phyloP scores from a whole-genome alignment of 1,140 invertebrate genomes.

The Cecropterus lyciades region DNA sequence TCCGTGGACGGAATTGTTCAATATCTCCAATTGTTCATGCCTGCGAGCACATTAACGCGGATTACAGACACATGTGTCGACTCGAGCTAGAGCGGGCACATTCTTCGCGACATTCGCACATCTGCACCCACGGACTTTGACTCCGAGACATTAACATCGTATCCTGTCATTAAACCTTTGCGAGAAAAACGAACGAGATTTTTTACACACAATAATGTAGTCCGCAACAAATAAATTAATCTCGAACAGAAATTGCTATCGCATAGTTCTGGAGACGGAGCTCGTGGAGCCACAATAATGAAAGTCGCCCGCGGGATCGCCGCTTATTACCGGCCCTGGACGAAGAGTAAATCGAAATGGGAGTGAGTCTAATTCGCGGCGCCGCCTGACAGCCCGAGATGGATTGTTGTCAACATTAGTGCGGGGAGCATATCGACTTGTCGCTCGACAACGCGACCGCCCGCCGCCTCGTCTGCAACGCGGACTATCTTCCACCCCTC shows the following conservation, averaged over 20 bases:
- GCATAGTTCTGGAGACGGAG: slow-evolving; percentile 58
- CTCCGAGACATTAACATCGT: slow-evolving; percentile 64
- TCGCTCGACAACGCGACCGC: slow-evolving; percentile 51
- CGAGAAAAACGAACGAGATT: slow-evolving; percentile 64
- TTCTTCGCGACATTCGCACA: slow-evolving; percentile 66
- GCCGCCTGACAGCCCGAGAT: slow-evolving; percentile 77
- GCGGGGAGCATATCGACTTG: slow-evolving; percentile 77
- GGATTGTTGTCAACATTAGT: slow-evolving; percentile 82
- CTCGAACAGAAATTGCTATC: slow-evolving; percentile 64
- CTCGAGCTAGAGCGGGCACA: slow-evolving; percentile 53
- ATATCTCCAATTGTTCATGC: slow-evolving; percentile 38
- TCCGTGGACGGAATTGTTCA: slow-evolving; percentile 39
- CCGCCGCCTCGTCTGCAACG: slow-evolving; percentile 20
- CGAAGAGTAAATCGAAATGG: slow-evolving; percentile 77
- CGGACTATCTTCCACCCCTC: slow-evolving; percentile 21
- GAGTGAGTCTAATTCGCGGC: slow-evolving; percentile 78
- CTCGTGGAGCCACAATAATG: slow-evolving; percentile 55
- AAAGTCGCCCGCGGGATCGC: slow-evolving; percentile 48
- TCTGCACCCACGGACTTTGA: slow-evolving; percentile 63
- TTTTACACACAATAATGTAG: slow-evolving; percentile 66
- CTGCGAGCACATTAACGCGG: slow-evolving; percentile 28
- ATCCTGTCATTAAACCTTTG: slow-evolving; percentile 76
- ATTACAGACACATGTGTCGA: slow-evolving; percentile 53
- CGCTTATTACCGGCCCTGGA: slow-evolving; percentile 57
- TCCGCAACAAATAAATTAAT: slow-evolving; percentile 71